These are phyloP conservation scores for Burhinus oedicnemus DNA, from an alignment of 2,113 vertebrate species.

Conservation along the genomic window DNA sequence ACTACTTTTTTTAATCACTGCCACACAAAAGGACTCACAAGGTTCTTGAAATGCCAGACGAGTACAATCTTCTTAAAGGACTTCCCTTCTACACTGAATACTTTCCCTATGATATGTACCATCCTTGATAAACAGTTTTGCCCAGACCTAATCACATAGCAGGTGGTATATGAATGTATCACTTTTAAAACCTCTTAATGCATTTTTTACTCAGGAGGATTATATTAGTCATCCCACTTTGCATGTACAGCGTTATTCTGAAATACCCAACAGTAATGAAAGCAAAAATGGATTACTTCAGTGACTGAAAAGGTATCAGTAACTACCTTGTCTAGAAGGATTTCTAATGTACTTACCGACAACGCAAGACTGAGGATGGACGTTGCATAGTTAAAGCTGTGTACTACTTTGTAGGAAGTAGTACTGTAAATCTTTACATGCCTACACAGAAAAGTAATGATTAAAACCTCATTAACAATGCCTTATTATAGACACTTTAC, in stretches of 20 bases:
- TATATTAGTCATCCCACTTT: neutral
- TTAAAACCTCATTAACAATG: neutral
- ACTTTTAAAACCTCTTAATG: neutral
- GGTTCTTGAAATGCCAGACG: neutral
- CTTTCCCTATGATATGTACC: neutral
- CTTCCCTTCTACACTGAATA: neutral
- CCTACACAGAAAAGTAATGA: slow-evolving; percentile 70
- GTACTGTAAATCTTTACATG: slow-evolving; percentile 98
- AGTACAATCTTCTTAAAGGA: neutral
- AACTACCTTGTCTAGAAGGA: neutral
- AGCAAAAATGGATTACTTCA: neutral
- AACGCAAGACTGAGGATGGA: slow-evolving; percentile 93
- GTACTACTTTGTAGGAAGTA: slow-evolving; percentile 92
- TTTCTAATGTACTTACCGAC: slow-evolving; percentile 82
- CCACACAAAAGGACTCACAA: neutral
- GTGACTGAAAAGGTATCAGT: neutral
- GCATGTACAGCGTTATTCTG: neutral
- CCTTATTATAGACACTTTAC: neutral
- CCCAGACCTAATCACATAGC: neutral
- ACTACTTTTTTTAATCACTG: neutral
- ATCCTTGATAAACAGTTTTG: neutral
- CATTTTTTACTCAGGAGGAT: neutral
- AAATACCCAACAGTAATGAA: neutral
- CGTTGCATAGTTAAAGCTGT: slow-evolving; percentile 92
- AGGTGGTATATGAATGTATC: neutral